Conservation (phyloP, 2,888 invertebrate species). For the Stramonita haemastoma region DNA sequence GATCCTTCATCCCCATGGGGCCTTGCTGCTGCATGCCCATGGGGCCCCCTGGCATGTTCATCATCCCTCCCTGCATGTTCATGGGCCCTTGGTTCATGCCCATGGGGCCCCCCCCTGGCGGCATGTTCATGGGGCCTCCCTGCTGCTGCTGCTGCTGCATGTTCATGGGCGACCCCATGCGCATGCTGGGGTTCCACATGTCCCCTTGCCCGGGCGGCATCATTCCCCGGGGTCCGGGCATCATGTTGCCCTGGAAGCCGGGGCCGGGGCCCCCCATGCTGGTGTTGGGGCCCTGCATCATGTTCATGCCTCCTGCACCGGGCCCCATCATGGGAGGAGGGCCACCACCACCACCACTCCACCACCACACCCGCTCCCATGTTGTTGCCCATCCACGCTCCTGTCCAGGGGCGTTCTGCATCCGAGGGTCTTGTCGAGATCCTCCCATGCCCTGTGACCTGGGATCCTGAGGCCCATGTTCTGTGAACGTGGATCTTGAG, state of each 20-base stretch:
- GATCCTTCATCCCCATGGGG: slow-evolving; percentile 21
- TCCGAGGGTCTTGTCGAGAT: slow-evolving; percentile 19
- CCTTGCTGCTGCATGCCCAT: slow-evolving; percentile 37
- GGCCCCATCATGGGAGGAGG: slow-evolving; percentile 26
- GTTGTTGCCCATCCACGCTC: slow-evolving; percentile 24
- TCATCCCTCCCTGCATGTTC: slow-evolving; percentile 45
- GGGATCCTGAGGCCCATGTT: slow-evolving; percentile 6
- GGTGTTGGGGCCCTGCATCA: slow-evolving; percentile 36
- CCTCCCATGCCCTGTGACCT: slow-evolving; percentile 38
- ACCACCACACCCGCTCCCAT: slow-evolving; percentile 40
- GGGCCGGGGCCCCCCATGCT: slow-evolving; percentile 33
- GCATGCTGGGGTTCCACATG: slow-evolving; percentile 21
- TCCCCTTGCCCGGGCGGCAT: slow-evolving; percentile 29
- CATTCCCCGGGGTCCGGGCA: slow-evolving; percentile 28
- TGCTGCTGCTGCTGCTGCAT: slow-evolving; percentile 35
- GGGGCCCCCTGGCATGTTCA: slow-evolving; percentile 50
- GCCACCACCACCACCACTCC: slow-evolving; percentile 1
- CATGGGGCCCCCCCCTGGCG: slow-evolving; percentile 39
- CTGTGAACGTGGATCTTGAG: slow-evolving; percentile 39
- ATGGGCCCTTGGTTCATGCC: slow-evolving; percentile 45
- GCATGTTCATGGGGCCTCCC: slow-evolving; percentile 28
- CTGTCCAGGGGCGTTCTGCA: slow-evolving; percentile 27
- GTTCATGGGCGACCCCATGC: slow-evolving; percentile 26
- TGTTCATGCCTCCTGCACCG: slow-evolving; percentile 30
- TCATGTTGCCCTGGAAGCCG: slow-evolving; percentile 34